Base-by-base conservation (phyloP, 2,113 vertebrate species). In the Phrynosoma platyrhinos region DNA sequence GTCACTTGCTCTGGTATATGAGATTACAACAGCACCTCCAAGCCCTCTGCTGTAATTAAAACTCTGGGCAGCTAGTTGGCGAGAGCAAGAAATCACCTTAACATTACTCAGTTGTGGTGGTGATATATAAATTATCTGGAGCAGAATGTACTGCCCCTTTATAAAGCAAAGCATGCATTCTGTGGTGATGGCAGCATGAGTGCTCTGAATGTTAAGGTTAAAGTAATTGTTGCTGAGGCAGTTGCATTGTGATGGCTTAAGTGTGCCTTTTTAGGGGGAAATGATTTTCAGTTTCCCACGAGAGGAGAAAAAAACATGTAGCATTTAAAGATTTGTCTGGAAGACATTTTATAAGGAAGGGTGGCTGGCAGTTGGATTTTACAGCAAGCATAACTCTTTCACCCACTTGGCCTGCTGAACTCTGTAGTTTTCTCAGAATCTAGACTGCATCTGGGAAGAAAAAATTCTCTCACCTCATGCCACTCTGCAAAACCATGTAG, bases 151-250 rank as follows among this genome's bases (percentile, higher is more conserved):
- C 62, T 52, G 20, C 52, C 9, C 74, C 9, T 32, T 7, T 64
- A 75, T 74, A 1, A 2, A 1, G n/a, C 71, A 84, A 85, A 89
- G 30, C 40, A 1, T 0, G 23, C 18, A 36, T 68, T 84, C 55
- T 68, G 1, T 32, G 42, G 30, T 58, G 71, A 66, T 53, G 42
- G 55, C 2, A 2, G 42, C 9, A 32, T 53, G 6, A 55, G 53
- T 2, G 21, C n/a, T 2, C 12, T 55, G 25, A 8, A 36, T 0
- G 0, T 64, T 79, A 84, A n/a, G 23, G 2, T 0, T 0, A 2
- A 82, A 69, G 1, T 3, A 0, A 16, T 55, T 23, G 52, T 81
- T 72, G 4, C 52, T 66, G 36, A 87, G 4, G 20, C 32, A 55
- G 62, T 77, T 74, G 12, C 0, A 1, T 1, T 18, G 12, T 62